Conservation (phyloP, 2,113 vertebrate species). For the Xiphias gladius region DNA sequence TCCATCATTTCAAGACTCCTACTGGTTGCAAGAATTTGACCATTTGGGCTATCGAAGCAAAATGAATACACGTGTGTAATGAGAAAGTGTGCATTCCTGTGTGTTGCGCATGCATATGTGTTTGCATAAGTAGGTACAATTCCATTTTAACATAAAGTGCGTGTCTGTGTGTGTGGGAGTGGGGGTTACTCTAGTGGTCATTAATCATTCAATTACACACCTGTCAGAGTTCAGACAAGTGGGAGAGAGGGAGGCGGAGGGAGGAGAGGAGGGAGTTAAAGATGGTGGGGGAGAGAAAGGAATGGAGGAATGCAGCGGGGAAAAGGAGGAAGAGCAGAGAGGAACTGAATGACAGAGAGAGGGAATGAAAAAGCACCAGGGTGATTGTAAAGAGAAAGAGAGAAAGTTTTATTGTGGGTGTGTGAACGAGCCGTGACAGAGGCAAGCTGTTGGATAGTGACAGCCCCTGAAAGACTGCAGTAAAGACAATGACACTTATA, state of each 20-base stretch:
- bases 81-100: slow-evolving; percentile 42
- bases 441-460: slow-evolving; percentile 65
- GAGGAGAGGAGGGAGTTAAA: not conserved
- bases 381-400: slow-evolving; percentile 35
- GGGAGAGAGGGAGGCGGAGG: slow-evolving; percentile 47
- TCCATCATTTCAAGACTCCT: slow-evolving; percentile 52
- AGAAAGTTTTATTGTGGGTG: slow-evolving; percentile 63
- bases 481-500: slow-evolving; percentile 52
- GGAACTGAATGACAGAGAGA: slow-evolving; percentile 44
- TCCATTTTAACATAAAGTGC: slow-evolving; percentile 53
- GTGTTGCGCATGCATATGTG: slow-evolving; percentile 53
- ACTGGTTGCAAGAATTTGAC: slow-evolving; percentile 64
- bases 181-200: slow-evolving; percentile 71
- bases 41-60: slow-evolving; percentile 49
- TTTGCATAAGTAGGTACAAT: slow-evolving; percentile 59
- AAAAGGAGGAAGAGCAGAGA: slow-evolving; percentile 43
- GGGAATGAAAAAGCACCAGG: slow-evolving; percentile 33
- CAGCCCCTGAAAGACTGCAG: slow-evolving; percentile 45
- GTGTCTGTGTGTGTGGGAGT: slow-evolving; percentile 21
- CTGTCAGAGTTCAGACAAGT: slow-evolving; percentile 87
- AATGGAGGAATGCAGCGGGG: slow-evolving; percentile 49
- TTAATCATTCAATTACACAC: slow-evolving; percentile 92
- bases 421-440: slow-evolving; percentile 57
- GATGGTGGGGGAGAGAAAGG: not conserved
- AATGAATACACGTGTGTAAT: slow-evolving; percentile 64